Evolutionary conservation across 2,888 invertebrate species (phyloP).

Genomic region (Anthoptus insignis): DNA sequence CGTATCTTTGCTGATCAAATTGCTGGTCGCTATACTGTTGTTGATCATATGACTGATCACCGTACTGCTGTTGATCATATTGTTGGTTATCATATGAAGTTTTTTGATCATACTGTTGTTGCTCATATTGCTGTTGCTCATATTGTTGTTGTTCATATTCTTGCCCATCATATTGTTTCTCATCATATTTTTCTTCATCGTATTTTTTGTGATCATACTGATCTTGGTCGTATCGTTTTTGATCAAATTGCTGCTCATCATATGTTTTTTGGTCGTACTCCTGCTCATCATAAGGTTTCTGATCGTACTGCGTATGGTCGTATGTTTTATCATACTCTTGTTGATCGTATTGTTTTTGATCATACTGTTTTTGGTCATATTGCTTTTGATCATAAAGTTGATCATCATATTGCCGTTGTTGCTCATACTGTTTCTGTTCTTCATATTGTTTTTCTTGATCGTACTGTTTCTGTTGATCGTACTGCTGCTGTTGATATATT

Average conservation of each 20-base stretch:
- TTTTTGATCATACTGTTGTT: slow-evolving; percentile 42
- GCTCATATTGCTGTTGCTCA: slow-evolving; percentile 49
- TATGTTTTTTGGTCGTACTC: slow-evolving; percentile 35
- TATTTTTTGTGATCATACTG: slow-evolving; percentile 26
- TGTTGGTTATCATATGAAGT: slow-evolving; percentile 39
- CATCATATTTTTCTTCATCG: slow-evolving; percentile 31
- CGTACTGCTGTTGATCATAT: slow-evolving; percentile 45
- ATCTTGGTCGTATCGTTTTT: slow-evolving; percentile 50
- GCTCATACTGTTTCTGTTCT: slow-evolving; percentile 51
- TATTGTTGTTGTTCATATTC: slow-evolving; percentile 39
- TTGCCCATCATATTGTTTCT: slow-evolving; percentile 21
- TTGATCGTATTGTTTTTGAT: slow-evolving; percentile 40
- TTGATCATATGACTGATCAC: slow-evolving; percentile 47
- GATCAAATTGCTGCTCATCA: slow-evolving; percentile 35
- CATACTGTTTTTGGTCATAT: slow-evolving; percentile 46
- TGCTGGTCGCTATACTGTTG: slow-evolving; percentile 50
- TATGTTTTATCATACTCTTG: slow-evolving; percentile 24
- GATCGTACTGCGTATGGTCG: slow-evolving; percentile 30
- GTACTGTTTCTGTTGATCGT: slow-evolving; percentile 46
- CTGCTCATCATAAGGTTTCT: slow-evolving; percentile 27
- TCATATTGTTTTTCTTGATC: slow-evolving; percentile 44
- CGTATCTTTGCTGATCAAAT: slow-evolving; percentile 48
- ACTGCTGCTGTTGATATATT: slow-evolving; percentile 39
- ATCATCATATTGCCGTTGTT: slow-evolving; percentile 54
- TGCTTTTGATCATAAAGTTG: slow-evolving; percentile 51